Evolutionary conservation across 2,888 invertebrate species (phyloP).

Genomic region (Morinoia aosen): DNA sequence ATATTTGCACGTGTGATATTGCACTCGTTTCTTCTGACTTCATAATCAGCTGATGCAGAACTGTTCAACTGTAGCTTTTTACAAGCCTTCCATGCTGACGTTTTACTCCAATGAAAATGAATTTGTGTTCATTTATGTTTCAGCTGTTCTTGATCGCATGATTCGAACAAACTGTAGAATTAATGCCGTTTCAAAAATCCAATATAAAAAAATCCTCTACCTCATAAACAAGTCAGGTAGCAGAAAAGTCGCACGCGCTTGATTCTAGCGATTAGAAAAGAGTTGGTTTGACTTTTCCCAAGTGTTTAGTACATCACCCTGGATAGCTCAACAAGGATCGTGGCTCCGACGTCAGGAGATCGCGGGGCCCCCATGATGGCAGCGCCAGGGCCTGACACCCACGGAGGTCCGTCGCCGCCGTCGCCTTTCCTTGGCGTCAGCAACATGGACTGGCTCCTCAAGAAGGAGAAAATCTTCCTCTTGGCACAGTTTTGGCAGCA

Average conservation of each 20-base stretch:
- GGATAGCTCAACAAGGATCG: constrained; percentile 57
- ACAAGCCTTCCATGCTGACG: background rate
- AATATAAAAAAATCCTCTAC: background rate
- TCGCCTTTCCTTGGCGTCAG: constrained; percentile 63
- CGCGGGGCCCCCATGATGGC: constrained; percentile 63
- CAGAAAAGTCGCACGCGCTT: background rate
- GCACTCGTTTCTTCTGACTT: background rate
- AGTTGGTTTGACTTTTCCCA: background rate
- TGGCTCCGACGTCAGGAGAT: constrained; percentile 62
- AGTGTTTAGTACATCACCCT: constrained; percentile 31
- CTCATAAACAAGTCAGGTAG: background rate
- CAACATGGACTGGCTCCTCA: constrained; percentile 93
- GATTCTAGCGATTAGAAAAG: background rate
- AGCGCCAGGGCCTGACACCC: constrained; percentile 66
- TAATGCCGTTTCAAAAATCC: background rate
- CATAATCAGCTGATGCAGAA: background rate
- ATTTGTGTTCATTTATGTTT: background rate
- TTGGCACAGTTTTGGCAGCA: constrained; percentile 97
- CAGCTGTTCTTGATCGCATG: background rate
- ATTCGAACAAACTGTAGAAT: background rate
- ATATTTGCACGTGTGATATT: background rate
- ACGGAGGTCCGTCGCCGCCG: constrained; percentile 62
- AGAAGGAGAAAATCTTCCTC: constrained; percentile 94
- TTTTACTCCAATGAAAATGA: background rate
- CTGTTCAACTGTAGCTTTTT: no score